These are phyloP conservation scores for Acleris holmiana DNA, from an alignment of 2,888 invertebrate genomes.

Conservation along the genomic window DNA sequence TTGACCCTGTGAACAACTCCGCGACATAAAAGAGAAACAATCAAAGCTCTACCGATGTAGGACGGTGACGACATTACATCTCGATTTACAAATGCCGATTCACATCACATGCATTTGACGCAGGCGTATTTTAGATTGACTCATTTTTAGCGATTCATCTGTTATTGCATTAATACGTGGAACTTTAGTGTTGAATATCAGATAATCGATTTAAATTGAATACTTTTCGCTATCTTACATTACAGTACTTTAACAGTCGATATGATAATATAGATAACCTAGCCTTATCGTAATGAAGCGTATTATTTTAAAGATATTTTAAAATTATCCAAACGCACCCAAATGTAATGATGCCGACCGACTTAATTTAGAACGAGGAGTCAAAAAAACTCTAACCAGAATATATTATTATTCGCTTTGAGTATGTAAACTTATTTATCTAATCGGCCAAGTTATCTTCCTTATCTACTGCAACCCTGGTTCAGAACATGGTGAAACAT, in stretches of 20 bases:
- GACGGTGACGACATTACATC: constrained; percentile 34
- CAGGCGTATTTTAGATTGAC: neutral
- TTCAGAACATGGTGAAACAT: constrained; percentile 36
- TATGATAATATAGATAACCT: constrained; percentile 38
- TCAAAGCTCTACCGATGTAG: constrained; percentile 40
- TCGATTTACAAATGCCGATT: constrained; percentile 22
- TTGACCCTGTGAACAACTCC: constrained; percentile 48
- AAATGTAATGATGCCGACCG: constrained; percentile 3
- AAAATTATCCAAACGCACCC: constrained; percentile 9
- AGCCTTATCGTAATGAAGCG: constrained; percentile 36
- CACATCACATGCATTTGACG: constrained; percentile 22
- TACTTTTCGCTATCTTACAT: constrained; percentile 34
- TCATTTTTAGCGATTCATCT: neutral
- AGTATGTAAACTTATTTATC: constrained; percentile 39
- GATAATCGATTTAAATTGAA: constrained; percentile 35
- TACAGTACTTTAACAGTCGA: constrained; percentile 25
- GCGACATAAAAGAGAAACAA: constrained; percentile 41
- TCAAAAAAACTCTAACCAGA: neutral
- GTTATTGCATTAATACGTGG: constrained; percentile 9
- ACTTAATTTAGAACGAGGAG: too few species aligned
- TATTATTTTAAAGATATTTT: constrained; percentile 18
- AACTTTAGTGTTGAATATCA: constrained; percentile 10
- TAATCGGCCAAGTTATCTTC: constrained; percentile 42
- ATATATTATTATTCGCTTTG: neutral
- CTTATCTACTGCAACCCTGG: constrained; percentile 31